These are phyloP conservation scores for Ectropis grisescens DNA, from an alignment of 1,140 invertebrate genomes.

Conservation along the genomic window DNA sequence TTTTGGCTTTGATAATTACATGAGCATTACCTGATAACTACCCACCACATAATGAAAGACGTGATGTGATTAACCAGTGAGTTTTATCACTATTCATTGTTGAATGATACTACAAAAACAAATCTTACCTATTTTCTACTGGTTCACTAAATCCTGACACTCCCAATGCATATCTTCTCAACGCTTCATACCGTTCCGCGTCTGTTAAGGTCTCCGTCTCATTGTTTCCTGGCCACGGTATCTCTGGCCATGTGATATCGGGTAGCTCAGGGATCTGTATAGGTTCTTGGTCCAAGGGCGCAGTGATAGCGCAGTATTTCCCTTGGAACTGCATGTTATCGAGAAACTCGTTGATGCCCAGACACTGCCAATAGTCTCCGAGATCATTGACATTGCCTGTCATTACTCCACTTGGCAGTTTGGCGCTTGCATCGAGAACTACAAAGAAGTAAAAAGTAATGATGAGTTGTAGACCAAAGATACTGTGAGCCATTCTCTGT, in stretches of 20 bases:
- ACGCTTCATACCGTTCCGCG: not conserved
- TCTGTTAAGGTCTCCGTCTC: not conserved
- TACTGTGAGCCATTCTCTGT: not conserved
- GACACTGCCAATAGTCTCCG: slow-evolving; percentile 29
- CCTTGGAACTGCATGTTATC: slow-evolving; percentile 15
- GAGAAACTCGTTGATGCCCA: slow-evolving; percentile 12
- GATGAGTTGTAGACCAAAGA: not conserved
- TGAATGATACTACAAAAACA: too few relatives aligned
- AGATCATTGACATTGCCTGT: slow-evolving; percentile 19
- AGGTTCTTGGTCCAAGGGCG: slow-evolving; percentile 12
- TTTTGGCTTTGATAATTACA: too few relatives aligned
- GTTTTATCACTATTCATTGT: too few relatives aligned
- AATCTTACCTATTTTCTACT: not conserved
- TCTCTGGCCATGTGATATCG: slow-evolving; percentile 1
- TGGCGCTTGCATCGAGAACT: slow-evolving; percentile 26
- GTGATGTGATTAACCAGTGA: not conserved
- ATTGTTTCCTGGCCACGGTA: not conserved
- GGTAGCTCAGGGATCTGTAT: slow-evolving; percentile 9
- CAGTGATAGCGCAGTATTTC: slow-evolving; percentile 22
- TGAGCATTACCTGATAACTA: too few relatives aligned
- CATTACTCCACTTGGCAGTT: slow-evolving; percentile 18
- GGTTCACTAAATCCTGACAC: slow-evolving; percentile 1
- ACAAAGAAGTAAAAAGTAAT: slow-evolving; percentile 6
- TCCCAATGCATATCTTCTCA: not conserved
- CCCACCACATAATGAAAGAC: not conserved